Evolutionary conservation across 2,888 invertebrate species (phyloP).

Genomic region (Pegoplata infirma): DNA sequence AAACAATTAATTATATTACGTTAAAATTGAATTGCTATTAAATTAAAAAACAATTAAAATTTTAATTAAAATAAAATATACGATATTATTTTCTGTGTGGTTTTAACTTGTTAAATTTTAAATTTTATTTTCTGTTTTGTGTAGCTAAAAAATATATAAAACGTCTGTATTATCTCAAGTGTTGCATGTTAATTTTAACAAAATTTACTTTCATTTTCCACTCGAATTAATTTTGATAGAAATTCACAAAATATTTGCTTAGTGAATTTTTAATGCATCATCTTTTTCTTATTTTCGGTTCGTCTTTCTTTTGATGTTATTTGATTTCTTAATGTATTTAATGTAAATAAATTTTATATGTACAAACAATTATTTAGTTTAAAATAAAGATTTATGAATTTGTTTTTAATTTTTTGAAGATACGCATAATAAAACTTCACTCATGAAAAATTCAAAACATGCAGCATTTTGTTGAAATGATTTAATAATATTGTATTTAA

Average conservation of each 20-base stretch:
- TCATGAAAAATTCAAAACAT: constrained; percentile 19
- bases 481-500: constrained; percentile 6
- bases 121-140: not conserved
- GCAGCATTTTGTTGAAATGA: constrained; percentile 12
- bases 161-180: constrained; percentile 25
- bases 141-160: not conserved
- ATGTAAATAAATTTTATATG: not conserved
- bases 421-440: constrained; percentile 7
- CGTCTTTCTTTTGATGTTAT: constrained; percentile 30
- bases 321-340: not conserved
- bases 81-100: too few relatives aligned
- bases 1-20: too few relatives aligned
- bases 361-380: not conserved
- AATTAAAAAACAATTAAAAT: too few relatives aligned
- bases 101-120: too few relatives aligned
- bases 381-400: constrained; percentile 16
- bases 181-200: constrained; percentile 50
- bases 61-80: too few relatives aligned
- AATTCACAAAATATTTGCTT: constrained; percentile 40
- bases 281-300: constrained; percentile 14
- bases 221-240: constrained; percentile 45
- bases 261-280: constrained; percentile 39
- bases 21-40: too few relatives aligned
- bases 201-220: constrained; percentile 59
- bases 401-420: constrained; percentile 12